A percentile compares a stretch with the other conserved stretches of the same genome.
Conservation (phyloP, 2,113 vertebrate species). For the Dryoscopus gambensis region DNA sequence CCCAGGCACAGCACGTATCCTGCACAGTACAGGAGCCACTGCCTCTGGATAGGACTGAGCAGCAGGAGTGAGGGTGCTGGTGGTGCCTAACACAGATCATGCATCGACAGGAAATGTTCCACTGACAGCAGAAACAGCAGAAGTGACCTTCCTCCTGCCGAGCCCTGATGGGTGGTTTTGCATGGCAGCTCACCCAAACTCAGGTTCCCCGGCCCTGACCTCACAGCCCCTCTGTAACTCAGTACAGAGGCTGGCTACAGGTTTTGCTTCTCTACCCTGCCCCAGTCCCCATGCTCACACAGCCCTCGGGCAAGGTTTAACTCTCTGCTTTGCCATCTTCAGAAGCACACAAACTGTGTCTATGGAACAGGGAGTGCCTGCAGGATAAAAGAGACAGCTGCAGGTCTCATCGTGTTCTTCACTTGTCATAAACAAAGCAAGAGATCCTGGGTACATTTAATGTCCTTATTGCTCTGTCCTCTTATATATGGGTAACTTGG, state of each 20-base stretch:
- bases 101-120: rapidly evolving
- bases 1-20: not conserved
- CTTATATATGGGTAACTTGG: not conserved
- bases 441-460: not conserved
- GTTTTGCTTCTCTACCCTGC: not conserved
- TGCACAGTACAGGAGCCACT: rapidly evolving
- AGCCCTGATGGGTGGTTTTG: not conserved
- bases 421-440: not conserved
- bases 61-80: not conserved
- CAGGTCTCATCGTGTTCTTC: not conserved
- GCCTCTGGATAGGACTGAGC: not conserved
- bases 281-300: not conserved
- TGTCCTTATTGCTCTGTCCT: not conserved
- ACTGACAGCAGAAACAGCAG: not conserved
- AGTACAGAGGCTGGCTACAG: not conserved
- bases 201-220: not conserved
- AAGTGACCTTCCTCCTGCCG: not conserved
- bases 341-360: not conserved
- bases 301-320: rapidly evolving
- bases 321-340: not conserved
- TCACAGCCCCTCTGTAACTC: not conserved
- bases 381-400: not conserved
- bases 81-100: not conserved
- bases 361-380: not conserved
- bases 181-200: not conserved